Base-by-base conservation (phyloP, 53 echinoderm and acorn worm species). In the Henricia sp. region DNA sequence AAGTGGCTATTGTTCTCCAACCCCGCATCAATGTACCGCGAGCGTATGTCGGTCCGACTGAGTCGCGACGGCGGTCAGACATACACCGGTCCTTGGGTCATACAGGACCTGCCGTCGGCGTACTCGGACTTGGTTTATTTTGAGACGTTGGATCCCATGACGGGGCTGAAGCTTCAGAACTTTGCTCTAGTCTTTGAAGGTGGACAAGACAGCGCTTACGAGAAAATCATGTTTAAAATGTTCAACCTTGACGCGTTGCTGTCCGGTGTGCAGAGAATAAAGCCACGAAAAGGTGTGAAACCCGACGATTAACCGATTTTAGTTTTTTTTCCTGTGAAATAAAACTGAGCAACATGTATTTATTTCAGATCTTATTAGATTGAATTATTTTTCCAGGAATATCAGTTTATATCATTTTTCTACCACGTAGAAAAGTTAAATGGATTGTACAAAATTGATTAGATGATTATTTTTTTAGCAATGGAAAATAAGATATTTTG, bases 111-210 rank as follows among this genome's bases (percentile, higher is more conserved):
- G 28, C 75, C 73, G 23, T 67, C 90, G 2, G 92, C 90, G 16
- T 95, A 95, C 59, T 95, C 95, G 51, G 95, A 95, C 72, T 82
- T 95, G 37, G 72, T 91, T 0, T 96, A 93, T 68, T 93, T 96
- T 66, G 93, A 93, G 68, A 35, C 70, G 10, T 24, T 58, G 35
- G 86, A 92, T 37, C 75, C 83, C 8, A 43, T 67, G 40, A 77
- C 72, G 6, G 90, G 90, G 50, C 73, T 83, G 4, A 84, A 69
- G 24, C 85, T 90, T 32, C 95, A 95, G 65, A 95, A 92, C 85
- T 93, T 95, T 88, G 95, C 87, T 2, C n/a, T 95, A 16, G 59
- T 95, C n/a, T 93, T 84, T 59, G 95, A 95, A 38, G 95, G 88
- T 5, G 95, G 95, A 2, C 71, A 64, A 16, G 67, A 62, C 4